Conservation (phyloP, 2,113 vertebrate genomes). For the Poeciliopsis turrubarensis region DNA sequence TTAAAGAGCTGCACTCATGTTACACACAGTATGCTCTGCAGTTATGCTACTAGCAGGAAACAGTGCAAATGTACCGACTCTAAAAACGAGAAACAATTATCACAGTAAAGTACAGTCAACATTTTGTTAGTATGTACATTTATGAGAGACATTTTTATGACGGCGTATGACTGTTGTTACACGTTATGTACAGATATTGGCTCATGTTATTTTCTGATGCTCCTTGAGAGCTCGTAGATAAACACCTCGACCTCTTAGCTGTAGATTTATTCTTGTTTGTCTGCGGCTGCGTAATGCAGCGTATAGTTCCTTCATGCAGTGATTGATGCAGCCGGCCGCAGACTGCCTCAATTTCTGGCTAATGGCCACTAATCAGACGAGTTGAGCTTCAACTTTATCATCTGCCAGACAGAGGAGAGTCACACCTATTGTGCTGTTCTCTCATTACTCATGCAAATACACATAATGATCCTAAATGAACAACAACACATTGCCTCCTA, state of each 20-base stretch:
- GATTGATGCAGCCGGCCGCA: constrained; percentile 48
- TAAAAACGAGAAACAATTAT: too few species aligned
- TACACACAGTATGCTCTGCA: too few species aligned
- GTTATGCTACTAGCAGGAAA: too few species aligned
- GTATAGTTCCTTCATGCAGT: constrained; percentile 12
- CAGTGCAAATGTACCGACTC: too few species aligned
- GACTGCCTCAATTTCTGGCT: constrained; percentile 53
- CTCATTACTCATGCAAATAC: constrained; percentile 67
- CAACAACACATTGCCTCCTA: constrained; percentile 46
- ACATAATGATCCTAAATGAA: constrained; percentile 67
- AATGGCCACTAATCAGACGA: constrained; percentile 70
- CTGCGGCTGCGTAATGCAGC: neutral
- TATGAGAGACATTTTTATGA: too few species aligned
- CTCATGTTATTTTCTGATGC: neutral
- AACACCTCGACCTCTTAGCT: neutral
- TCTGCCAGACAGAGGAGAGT: constrained; percentile 39
- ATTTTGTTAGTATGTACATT: too few species aligned
- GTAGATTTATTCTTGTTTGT: neutral
- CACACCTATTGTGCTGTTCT: constrained; percentile 67
- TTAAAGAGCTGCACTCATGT: too few species aligned
- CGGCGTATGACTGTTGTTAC: too few species aligned
- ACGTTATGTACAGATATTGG: too few species aligned
- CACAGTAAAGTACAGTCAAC: too few species aligned
- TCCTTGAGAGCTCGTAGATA: neutral
- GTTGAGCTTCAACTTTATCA: constrained; percentile 63